Evolutionary conservation across 2,797 vertebrate genomes (phyloP).

Genomic region (Mycteria americana): DNA sequence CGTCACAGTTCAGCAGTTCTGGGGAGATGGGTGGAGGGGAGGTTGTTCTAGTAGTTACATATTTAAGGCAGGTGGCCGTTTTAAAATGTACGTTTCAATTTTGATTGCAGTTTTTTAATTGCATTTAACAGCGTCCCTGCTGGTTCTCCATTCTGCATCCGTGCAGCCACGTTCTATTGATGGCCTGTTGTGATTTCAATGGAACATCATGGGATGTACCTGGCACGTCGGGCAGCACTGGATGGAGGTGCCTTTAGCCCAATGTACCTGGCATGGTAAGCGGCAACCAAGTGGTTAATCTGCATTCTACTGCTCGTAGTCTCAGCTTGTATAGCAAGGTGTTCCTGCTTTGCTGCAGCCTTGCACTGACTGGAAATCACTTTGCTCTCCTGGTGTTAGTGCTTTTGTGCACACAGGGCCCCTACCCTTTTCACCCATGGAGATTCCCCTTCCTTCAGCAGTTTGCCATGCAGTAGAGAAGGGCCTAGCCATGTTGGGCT

Average conservation of each 20-base stretch:
- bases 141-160: constrained; percentile 71
- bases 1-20: background rate
- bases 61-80: constrained; percentile 50
- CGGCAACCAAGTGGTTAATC: constrained; percentile 68
- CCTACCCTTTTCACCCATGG: background rate
- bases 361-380: constrained; percentile 49
- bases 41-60: constrained; percentile 14
- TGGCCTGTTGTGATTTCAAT: constrained; percentile 76
- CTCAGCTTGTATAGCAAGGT: constrained; percentile 46
- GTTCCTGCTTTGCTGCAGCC: constrained; percentile 54
- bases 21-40: constrained; percentile 54
- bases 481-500: background rate
- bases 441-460: background rate
- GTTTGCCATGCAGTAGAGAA: background rate
- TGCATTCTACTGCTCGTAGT: constrained; percentile 63
- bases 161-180: constrained; percentile 73
- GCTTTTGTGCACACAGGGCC: constrained; percentile 2
- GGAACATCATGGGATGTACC: constrained; percentile 75
- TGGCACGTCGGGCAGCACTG: constrained; percentile 71
- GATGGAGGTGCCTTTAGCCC: constrained; percentile 74
- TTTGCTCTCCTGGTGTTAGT: constrained; percentile 50
- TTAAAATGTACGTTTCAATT: constrained; percentile 69
- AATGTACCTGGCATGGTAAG: constrained; percentile 74
- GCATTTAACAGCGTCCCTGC: constrained; percentile 73
- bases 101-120: constrained; percentile 76